These are phyloP conservation scores for Lepeophtheirus nordmannii DNA, from an alignment of 2,888 invertebrate species.

Conservation along the genomic window DNA sequence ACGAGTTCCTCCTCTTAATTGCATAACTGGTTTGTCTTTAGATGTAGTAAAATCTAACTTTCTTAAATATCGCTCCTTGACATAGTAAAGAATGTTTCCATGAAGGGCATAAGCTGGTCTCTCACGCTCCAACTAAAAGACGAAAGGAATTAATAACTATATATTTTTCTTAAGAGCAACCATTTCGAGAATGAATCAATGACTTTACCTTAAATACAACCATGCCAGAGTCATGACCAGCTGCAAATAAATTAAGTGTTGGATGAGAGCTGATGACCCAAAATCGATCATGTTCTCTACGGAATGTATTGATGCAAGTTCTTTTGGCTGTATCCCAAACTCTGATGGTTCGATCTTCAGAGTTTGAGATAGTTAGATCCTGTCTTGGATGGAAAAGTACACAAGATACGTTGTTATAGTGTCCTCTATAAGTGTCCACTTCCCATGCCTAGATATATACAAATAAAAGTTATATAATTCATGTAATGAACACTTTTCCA, in stretches of 20 bases:
- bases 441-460: slow-evolving; percentile 64
- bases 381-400: slow-evolving; percentile 91
- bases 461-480: slow-evolving; percentile 30
- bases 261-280: slow-evolving; percentile 95
- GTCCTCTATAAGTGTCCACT: slow-evolving; percentile 96
- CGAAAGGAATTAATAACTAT: slow-evolving; percentile 28
- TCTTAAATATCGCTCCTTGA: slow-evolving; percentile 70
- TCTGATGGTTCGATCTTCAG: slow-evolving; percentile 91
- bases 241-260: slow-evolving; percentile 86
- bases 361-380: slow-evolving; percentile 87
- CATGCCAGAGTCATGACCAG: slow-evolving; percentile 97
- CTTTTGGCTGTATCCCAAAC: slow-evolving; percentile 98
- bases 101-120: slow-evolving; percentile 88
- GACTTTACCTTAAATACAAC: slow-evolving; percentile 51
- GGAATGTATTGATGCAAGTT: slow-evolving; percentile 73
- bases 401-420: slow-evolving; percentile 98
- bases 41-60: slow-evolving; percentile 82
- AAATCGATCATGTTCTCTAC: slow-evolving; percentile 89
- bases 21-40: slow-evolving; percentile 82
- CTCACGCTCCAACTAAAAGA: slow-evolving; percentile 68
- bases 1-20: slow-evolving; percentile 63
- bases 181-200: not conserved
- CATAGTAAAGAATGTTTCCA: slow-evolving; percentile 81
- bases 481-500: slow-evolving; percentile 31
- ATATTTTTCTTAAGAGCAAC: slow-evolving; percentile 5